Evolutionary conservation across 2,797 vertebrate genomes (phyloP), one percentile per base, ranked within the genome.

Genomic region (Anguilla obscura): DNA sequence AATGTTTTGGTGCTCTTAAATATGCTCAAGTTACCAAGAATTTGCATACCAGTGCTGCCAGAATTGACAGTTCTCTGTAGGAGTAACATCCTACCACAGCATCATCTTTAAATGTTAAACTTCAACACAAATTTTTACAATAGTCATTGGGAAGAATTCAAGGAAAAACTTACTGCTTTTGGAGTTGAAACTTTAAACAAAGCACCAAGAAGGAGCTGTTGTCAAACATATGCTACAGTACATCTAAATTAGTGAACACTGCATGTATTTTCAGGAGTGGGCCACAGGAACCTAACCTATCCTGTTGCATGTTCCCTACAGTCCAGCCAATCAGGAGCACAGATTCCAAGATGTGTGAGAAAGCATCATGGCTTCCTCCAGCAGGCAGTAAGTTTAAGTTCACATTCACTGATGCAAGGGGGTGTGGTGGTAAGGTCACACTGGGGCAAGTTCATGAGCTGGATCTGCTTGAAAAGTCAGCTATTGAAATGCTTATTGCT

Each of bases 321-420:
- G 91, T 87, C 90, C 93, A 92, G 92, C 94, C 92, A 94, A 94
- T 95, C 91, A 94, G 94, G 91, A 89, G 6, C 30, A 74, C 18
- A 66, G 27, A 71, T 71, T 27, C 69, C n/a, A 71, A 33, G 27
- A 30, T 30, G 69, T 30, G n/a, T 71, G 69, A 71, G 69, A 69
- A 27, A 33, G 9, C 69, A 71, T 71, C 83, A 84, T 88, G 80
- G 86, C 85, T 86, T 92, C 87, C 89, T 86, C 88, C 85, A 88
- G 89, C 89, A 83, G 84, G 82, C 56, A 85, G 93, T 91, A 87
- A 88, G 86, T 84, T 30, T 27, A 71, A 85, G 79, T 50, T 86
- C 74, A 88, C 21, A 85, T 18, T 52, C 56, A 60, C 27, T 54
- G 0, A 88, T 66, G 60, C 60, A 24, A 12, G 60, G 60, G 60